Evolutionary conservation across 1,140 invertebrate species (phyloP), one percentile per base, ranked within the genome.

Genomic region (Zeugodacus cucurbitae): DNA sequence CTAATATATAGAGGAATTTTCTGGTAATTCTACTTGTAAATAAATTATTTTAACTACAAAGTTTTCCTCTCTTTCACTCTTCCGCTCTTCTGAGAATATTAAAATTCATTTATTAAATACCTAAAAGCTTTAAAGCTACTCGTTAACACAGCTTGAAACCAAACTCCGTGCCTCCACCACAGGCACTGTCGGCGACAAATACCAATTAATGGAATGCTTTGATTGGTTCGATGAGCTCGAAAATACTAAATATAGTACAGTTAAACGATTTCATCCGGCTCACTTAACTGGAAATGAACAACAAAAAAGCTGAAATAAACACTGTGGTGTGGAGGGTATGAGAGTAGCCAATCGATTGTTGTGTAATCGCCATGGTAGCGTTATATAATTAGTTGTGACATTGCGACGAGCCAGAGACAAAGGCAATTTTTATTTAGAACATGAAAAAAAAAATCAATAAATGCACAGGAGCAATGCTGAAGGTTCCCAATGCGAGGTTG

Each of bases 271-370:
- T 74, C 34, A 41, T 74, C 3, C 67, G 22, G 67, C 29, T 74
- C 67, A 74, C 34, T 74, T 74, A 74, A 74, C 67, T 41, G 67
- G 32, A 74, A 74, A 41, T 74, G 67, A 74, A 74, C 67, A 74
- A 74, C 41, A 22, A 74, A 74, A 70, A 32, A 34, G 29, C 26
- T 29, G 29, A 7, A 32, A 29, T 34, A 20, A 17, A 67, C 14
- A 34, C 4, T 54, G 48, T 17, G 64, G 26, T 8, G 14, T 62
- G n/a, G n/a, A n/a, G n/a, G n/a, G n/a, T n/a, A n/a, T n/a, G 58
- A 11, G 58, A 26, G 58, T 26, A 32, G 3, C 4, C 29, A 17
- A 67, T 67, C 64, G 67, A 74, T 37, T 74, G 34, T 7, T 26
- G 34, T 2, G 29, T 34, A 37, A 37, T n/a, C 32, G 34, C 11